phyloP scores from a whole-genome alignment of 2,888 invertebrate genomes.

The Meliscaeva auricollis region DNA sequence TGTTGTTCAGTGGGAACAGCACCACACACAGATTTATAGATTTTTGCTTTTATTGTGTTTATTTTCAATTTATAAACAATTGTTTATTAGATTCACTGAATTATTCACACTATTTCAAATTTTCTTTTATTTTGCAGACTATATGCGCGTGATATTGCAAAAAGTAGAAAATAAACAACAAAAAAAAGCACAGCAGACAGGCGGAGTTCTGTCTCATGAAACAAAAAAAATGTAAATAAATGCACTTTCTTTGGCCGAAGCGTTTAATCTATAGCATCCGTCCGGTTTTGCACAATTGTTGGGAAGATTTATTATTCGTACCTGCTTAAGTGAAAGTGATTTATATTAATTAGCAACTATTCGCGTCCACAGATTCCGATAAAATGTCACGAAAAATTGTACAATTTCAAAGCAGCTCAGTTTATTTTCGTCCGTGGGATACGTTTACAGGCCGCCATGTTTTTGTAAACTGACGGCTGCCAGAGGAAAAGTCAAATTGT shows the following conservation, averaged over 20 bases:
- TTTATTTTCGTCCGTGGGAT: slow-evolving; percentile 22
- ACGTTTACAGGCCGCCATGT: slow-evolving; percentile 62
- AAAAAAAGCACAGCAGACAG: slow-evolving; percentile 25
- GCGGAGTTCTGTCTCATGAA: slow-evolving; percentile 1
- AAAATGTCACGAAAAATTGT: slow-evolving; percentile 31
- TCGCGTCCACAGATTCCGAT: slow-evolving; percentile 37
- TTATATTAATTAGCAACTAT: slow-evolving; percentile 10
- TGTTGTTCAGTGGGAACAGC: slow-evolving; percentile 7
- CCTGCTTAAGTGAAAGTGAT: not conserved
- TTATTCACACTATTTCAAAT: slow-evolving; percentile 15
- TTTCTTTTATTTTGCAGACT: slow-evolving; percentile 40
- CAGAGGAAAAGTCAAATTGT: slow-evolving; percentile 48
- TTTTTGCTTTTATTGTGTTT: slow-evolving; percentile 26
- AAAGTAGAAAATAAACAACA: slow-evolving; percentile 56
- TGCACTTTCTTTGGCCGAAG: slow-evolving; percentile 45
- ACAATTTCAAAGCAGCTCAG: slow-evolving; percentile 28
- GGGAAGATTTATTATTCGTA: not conserved
- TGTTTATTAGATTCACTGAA: slow-evolving; percentile 28
- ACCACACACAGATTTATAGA: slow-evolving; percentile 11
- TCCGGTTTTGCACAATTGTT: slow-evolving; percentile 24
- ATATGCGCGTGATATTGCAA: slow-evolving; percentile 28
- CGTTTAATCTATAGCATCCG: slow-evolving; percentile 49
- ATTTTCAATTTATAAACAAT: slow-evolving; percentile 34
- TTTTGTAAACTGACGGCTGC: slow-evolving; percentile 68
- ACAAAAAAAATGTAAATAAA: slow-evolving; percentile 71